A percentile compares a stretch with the other conserved stretches of the same genome.
Conservation (phyloP, 1,140 invertebrate genomes). For the Drosophila micromelanica region DNA sequence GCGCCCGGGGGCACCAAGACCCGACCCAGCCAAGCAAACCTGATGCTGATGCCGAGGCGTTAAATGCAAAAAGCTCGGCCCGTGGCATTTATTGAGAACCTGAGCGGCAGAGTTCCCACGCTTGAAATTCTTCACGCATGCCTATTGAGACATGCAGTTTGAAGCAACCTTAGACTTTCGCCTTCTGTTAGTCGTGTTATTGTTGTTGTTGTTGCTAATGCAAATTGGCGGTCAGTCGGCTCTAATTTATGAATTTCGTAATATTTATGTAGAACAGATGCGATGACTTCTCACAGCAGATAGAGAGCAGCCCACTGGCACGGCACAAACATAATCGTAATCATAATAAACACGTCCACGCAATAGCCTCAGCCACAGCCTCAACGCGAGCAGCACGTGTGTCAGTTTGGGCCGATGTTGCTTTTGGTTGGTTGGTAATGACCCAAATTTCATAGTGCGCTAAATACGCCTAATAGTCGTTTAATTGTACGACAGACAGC, state of each 20-base stretch:
- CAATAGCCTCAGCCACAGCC: slow-evolving; percentile 29
- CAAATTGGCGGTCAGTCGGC: slow-evolving; percentile 53
- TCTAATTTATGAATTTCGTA: slow-evolving; percentile 49
- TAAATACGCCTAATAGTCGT: slow-evolving; percentile 78
- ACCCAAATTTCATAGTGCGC: slow-evolving; percentile 73
- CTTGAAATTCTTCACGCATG: slow-evolving; percentile 70
- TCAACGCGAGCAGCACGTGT: slow-evolving; percentile 62
- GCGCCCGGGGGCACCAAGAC: slow-evolving; percentile 53
- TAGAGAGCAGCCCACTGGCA: slow-evolving; percentile 36
- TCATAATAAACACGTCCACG: slow-evolving; percentile 76
- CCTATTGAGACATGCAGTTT: slow-evolving; percentile 35
- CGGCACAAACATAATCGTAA: slow-evolving; percentile 65
- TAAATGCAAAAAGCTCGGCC: slow-evolving; percentile 50
- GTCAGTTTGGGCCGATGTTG: slow-evolving; percentile 60
- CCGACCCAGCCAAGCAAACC: slow-evolving; percentile 34
- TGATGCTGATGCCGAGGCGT: slow-evolving; percentile 26
- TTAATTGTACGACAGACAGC: slow-evolving; percentile 77
- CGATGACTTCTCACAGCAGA: slow-evolving; percentile 39
- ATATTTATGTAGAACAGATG: slow-evolving; percentile 72
- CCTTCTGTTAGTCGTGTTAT: slow-evolving; percentile 38
- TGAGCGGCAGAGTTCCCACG: slow-evolving; percentile 60
- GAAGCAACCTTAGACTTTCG: slow-evolving; percentile 52
- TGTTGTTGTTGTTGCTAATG: slow-evolving; percentile 41
- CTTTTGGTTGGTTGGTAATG: slow-evolving; percentile 60
- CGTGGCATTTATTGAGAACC: slow-evolving; percentile 53